Base-by-base conservation (phyloP, 2,888 invertebrate species). In the Drosophila percnosoma region DNA sequence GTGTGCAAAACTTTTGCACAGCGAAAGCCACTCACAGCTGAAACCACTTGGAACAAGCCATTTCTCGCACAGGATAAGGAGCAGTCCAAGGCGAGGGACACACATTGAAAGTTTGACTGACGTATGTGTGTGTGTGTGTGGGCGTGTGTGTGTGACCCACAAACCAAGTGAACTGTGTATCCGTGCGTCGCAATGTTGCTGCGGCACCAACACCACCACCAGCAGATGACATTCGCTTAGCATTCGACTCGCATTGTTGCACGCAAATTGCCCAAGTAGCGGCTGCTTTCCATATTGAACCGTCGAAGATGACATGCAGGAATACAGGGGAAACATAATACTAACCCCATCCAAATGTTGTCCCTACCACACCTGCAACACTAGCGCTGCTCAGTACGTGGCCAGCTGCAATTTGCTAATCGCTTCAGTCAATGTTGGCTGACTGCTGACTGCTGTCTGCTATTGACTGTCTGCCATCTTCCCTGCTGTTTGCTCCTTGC, bases 1-100 rank as follows among this genome's bases (percentile, higher is more conserved):
- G 86, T 75, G 80, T 75, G 73, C 52, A 53, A 83, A 88, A 88
- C 52, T 88, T 80, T 79, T 74, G 57, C 70, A 77, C 72, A 80
- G 63, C 87, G 68, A 87, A 87, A 82, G 83, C 88, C 88, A 84
- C 84, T 84, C 86, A 83, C 64, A 78, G 68, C 89, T 78, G 87
- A 88, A 88, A 83, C 89, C 84, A 86, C 86, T 84, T 86, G 88
- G 86, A 84, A 88, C 69, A 78, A 74, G 69, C 74, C 65, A 49
- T 65, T 75, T 66, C 29, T 58, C 52, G 54, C 42, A 55, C 42
- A 55, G 72, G 36, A 75, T 52, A 70, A 51, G 68, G 33, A 38
- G 51, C 18, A 15, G 36, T 2, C 15, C 15, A 11, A 15, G 29
- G 31, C 29, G 36, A 15, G 4, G 18, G 18, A 42, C 54, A 53